phyloP scores from a whole-genome alignment of 2,797 vertebrate species.

The Sebastes alutus region DNA sequence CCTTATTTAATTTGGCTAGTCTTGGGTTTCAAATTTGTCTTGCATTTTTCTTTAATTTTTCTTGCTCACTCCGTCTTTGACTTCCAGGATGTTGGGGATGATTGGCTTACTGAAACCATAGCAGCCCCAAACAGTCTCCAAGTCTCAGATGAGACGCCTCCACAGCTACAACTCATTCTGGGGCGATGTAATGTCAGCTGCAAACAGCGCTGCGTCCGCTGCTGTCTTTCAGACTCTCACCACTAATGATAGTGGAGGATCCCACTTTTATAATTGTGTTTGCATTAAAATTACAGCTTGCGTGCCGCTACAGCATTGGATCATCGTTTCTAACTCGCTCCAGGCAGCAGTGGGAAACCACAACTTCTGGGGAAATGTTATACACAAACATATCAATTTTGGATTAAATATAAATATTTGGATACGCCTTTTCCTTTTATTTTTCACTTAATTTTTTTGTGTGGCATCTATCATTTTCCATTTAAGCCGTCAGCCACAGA shows the following conservation, averaged over 20 bases:
- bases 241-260: slow-evolving; percentile 75
- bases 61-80: slow-evolving; percentile 33
- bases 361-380: slow-evolving; percentile 62
- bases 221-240: slow-evolving; percentile 58
- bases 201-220: slow-evolving; percentile 25
- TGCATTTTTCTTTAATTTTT: slow-evolving; percentile 45
- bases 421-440: slow-evolving; percentile 47
- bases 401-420: slow-evolving; percentile 71
- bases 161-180: slow-evolving; percentile 32
- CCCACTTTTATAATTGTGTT: slow-evolving; percentile 74
- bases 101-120: slow-evolving; percentile 55
- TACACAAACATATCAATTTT: slow-evolving; percentile 72
- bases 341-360: slow-evolving; percentile 63
- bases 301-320: slow-evolving; percentile 62
- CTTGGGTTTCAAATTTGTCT: slow-evolving; percentile 29
- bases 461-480: slow-evolving; percentile 54
- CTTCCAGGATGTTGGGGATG: slow-evolving; percentile 49
- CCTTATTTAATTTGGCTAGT: slow-evolving; percentile 43
- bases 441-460: slow-evolving; percentile 54
- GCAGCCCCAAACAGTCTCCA: slow-evolving; percentile 31
- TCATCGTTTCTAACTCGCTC: slow-evolving; percentile 43
- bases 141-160: slow-evolving; percentile 26
- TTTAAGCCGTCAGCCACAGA: slow-evolving; percentile 48
- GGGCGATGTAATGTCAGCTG: slow-evolving; percentile 37
- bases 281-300: slow-evolving; percentile 72